A percentile compares a stretch with the other conserved stretches of the same genome.
These are phyloP conservation scores for Nyctereutes procyonoides DNA, from an alignment of 2,113 vertebrate species.

Conservation along the genomic window DNA sequence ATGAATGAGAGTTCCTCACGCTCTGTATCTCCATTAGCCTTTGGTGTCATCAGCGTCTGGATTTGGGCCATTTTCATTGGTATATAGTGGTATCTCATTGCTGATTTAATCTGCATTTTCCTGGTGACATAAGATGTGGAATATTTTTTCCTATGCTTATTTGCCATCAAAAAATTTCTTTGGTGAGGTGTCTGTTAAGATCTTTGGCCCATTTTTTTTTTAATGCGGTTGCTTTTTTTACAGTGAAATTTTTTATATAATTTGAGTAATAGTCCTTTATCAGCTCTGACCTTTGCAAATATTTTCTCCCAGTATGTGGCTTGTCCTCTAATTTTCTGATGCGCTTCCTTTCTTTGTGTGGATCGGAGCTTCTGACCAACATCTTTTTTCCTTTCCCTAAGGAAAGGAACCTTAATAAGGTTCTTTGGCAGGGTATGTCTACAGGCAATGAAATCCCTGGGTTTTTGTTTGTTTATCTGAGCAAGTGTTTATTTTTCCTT, in stretches of 20 bases:
- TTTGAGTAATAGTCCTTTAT: background rate
- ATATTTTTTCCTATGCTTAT: background rate
- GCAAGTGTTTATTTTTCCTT: background rate
- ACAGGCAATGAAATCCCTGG: background rate
- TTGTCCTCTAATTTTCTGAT: background rate
- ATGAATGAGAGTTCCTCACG: background rate
- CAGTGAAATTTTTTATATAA: background rate
- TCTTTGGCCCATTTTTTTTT: background rate
- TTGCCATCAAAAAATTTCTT: background rate
- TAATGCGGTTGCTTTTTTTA: background rate
- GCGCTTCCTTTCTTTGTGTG: background rate
- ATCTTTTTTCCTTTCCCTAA: background rate
- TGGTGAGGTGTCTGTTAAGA: background rate
- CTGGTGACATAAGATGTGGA: background rate
- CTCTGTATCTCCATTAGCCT: background rate
- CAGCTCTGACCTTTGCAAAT: background rate
- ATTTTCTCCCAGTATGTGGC: background rate
- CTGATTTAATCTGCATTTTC: background rate
- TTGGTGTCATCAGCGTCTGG: background rate
- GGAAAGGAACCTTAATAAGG: background rate
- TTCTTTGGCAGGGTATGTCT: background rate
- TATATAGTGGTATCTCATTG: background rate
- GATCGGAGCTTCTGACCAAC: background rate
- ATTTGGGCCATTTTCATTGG: background rate
- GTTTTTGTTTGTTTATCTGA: background rate